These are phyloP conservation scores for Muntiacus reevesi DNA, from an alignment of 2,113 vertebrate genomes.

Conservation along the genomic window DNA sequence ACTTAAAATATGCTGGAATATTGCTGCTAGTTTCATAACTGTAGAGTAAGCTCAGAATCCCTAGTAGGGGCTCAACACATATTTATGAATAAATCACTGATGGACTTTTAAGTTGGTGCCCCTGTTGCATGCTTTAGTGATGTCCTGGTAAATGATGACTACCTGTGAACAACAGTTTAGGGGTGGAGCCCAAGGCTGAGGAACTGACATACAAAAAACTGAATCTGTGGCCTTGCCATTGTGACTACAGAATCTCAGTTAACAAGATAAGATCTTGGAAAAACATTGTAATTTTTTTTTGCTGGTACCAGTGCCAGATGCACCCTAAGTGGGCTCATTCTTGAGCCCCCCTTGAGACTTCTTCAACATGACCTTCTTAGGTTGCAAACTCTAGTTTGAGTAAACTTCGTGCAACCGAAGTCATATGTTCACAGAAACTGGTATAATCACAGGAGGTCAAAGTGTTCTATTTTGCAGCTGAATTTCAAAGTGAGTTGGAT, in stretches of 20 bases:
- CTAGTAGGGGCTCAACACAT: neutral
- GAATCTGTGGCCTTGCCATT: neutral
- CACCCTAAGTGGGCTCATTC: neutral
- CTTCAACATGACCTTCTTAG: neutral
- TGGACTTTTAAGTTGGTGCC: neutral
- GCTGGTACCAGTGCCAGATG: neutral
- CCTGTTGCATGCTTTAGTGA: neutral
- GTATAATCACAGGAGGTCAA: slow-evolving; percentile 35
- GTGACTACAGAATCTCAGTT: neutral
- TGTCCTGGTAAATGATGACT: neutral
- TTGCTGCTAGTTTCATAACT: neutral
- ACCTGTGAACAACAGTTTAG: neutral
- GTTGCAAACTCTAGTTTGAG: neutral
- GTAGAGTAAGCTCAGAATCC: neutral
- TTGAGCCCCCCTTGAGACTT: neutral
- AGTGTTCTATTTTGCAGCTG: slow-evolving; percentile 39
- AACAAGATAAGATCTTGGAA: neutral
- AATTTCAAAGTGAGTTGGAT: slow-evolving; percentile 59
- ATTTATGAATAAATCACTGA: neutral
- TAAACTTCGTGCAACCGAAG: neutral
- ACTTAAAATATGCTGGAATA: neutral
- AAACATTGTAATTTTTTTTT: neutral
- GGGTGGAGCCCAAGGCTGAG: neutral
- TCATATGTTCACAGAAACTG: neutral
- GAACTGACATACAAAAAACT: neutral